These are phyloP conservation scores for Cloeon dipterum DNA, from an alignment of 2,888 invertebrate species.

Conservation along the genomic window DNA sequence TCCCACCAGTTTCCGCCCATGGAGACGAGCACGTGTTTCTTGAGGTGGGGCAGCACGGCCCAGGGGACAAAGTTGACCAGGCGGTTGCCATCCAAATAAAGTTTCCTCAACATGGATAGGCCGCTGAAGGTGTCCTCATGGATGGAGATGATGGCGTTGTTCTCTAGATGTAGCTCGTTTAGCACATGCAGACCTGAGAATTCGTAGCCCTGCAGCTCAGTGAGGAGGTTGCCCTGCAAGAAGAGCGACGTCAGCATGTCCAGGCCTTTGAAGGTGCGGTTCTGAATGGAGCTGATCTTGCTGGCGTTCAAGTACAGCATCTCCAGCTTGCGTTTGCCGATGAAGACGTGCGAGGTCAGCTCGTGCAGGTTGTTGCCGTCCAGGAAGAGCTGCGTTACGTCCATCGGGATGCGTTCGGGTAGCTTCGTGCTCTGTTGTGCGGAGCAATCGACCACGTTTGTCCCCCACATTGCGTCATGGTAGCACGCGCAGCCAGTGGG, in stretches of 20 bases:
- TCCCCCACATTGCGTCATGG: slow-evolving; percentile 68
- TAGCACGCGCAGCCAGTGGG: slow-evolving; percentile 72
- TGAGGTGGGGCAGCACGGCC: neutral
- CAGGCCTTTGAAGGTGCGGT: slow-evolving; percentile 65
- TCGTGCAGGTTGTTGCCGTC: slow-evolving; percentile 61
- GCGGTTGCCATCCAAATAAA: neutral
- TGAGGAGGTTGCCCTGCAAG: slow-evolving; percentile 48
- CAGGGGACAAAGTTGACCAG: slow-evolving; percentile 1
- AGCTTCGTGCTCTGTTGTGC: slow-evolving; percentile 42
- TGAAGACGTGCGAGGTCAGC: slow-evolving; percentile 61
- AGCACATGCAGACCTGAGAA: slow-evolving; percentile 55
- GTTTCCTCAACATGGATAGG: neutral
- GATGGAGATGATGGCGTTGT: slow-evolving; percentile 22
- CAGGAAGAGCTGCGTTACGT: slow-evolving; percentile 66
- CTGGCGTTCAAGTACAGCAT: slow-evolving; percentile 55
- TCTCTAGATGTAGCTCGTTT: slow-evolving; percentile 45
- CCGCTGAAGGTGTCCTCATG: neutral
- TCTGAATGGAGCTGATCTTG: slow-evolving; percentile 53
- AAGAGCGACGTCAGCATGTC: slow-evolving; percentile 50
- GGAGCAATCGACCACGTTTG: slow-evolving; percentile 67
- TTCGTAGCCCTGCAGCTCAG: slow-evolving; percentile 49
- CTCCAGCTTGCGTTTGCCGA: slow-evolving; percentile 56
- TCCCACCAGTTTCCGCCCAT: neutral
- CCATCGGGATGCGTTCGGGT: slow-evolving; percentile 72
- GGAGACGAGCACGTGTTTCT: neutral